Conservation (phyloP, 2,888 invertebrate species). For the Campopleginae sp. region DNA sequence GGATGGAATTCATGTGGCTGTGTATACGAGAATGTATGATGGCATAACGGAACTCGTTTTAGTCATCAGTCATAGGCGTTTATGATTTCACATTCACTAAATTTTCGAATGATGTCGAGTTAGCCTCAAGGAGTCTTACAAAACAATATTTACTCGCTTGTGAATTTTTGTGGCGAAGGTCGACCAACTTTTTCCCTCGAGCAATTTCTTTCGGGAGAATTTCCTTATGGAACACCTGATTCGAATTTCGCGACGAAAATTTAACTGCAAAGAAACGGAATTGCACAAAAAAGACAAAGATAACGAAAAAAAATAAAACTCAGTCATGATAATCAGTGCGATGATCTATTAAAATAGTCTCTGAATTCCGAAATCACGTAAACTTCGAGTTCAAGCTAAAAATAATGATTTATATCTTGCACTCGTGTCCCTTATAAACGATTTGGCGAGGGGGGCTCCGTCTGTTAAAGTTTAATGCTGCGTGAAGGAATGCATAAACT, state of each 20-base stretch:
- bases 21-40: conserved; percentile 61
- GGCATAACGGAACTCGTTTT: conserved; percentile 79
- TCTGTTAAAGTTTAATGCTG: conserved; percentile 55
- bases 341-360: not conserved
- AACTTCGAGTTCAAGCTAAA: not conserved
- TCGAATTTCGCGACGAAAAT: no score
- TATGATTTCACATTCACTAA: conserved; percentile 18
- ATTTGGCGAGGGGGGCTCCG: conserved; percentile 13
- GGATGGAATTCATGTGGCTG: conserved; percentile 65
- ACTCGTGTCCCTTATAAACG: not conserved
- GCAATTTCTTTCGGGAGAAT: no score
- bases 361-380: not conserved
- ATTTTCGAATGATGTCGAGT: conserved; percentile 23
- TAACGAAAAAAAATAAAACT: not conserved
- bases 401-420: not conserved
- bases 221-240: no score
- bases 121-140: not conserved
- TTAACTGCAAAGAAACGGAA: not conserved
- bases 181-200: not conserved
- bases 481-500: conserved; percentile 68
- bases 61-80: conserved; percentile 65
- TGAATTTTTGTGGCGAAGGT: not conserved
- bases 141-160: not conserved
- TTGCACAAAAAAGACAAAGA: no score
- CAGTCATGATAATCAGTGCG: not conserved